Evolutionary conservation across 2,797 vertebrate species (phyloP).

Genomic region (Rhodeus uyekii): DNA sequence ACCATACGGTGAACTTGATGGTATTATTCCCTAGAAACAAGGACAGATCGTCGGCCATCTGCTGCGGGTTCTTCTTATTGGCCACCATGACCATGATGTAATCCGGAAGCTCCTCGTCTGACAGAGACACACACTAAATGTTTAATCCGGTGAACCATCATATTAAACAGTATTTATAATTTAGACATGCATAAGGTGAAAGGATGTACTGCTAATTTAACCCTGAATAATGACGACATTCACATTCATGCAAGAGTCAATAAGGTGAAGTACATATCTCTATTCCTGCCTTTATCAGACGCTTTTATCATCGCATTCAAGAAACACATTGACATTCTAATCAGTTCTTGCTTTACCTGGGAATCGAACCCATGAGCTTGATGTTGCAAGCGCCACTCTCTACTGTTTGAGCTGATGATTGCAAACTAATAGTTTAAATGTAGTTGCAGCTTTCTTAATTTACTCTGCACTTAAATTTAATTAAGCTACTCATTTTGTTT

Average conservation of each 20-base stretch:
- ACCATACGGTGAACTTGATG: constrained; percentile 94
- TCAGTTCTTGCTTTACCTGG: too few relatives aligned
- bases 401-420: too few relatives aligned
- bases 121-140: neutral
- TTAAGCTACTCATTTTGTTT: neutral
- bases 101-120: constrained; percentile 97
- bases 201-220: neutral
- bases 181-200: neutral
- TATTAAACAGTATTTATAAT: neutral
- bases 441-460: neutral
- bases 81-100: constrained; percentile 99
- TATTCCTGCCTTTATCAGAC: too few relatives aligned
- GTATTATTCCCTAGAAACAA: constrained; percentile 98
- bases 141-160: neutral
- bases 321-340: too few relatives aligned
- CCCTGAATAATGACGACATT: neutral
- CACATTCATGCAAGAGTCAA: too few relatives aligned
- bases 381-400: too few relatives aligned
- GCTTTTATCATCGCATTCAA: too few relatives aligned
- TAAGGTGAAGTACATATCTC: too few relatives aligned
- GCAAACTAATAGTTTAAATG: too few relatives aligned
- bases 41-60: constrained; percentile 97
- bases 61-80: constrained; percentile 97
- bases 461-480: neutral
- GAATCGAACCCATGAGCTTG: too few relatives aligned